Evolutionary conservation across 2,888 invertebrate species (phyloP).

Genomic region (Heliconius charithonia): DNA sequence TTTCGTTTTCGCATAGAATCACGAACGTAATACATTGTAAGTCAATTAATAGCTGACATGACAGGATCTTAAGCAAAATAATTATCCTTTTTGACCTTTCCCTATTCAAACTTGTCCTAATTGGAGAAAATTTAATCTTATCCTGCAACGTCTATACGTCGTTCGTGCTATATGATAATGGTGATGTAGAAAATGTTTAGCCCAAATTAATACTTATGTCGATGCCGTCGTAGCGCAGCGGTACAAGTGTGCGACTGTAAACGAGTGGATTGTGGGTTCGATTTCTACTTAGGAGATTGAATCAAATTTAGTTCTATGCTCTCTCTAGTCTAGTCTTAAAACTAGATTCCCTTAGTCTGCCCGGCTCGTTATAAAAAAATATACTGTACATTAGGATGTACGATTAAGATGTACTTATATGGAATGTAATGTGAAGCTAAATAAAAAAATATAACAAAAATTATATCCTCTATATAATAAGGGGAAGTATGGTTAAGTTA

Average conservation of each 20-base stretch:
- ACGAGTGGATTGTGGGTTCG: not conserved
- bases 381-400: too few relatives aligned
- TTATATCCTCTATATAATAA: too few relatives aligned
- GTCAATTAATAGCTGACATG: slow-evolving; percentile 35
- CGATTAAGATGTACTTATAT: too few relatives aligned
- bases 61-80: slow-evolving; percentile 34
- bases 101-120: slow-evolving; percentile 25
- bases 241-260: not conserved
- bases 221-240: too few relatives aligned
- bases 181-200: too few relatives aligned
- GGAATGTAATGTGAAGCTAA: too few relatives aligned
- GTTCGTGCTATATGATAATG: not conserved
- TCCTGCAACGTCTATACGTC: not conserved
- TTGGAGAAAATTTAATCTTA: slow-evolving; percentile 30
- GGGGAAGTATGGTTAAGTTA: too few relatives aligned
- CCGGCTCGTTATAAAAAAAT: too few relatives aligned
- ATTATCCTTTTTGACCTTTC: slow-evolving; percentile 34
- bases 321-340: too few relatives aligned
- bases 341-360: too few relatives aligned
- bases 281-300: not conserved
- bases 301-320: not conserved
- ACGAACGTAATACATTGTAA: slow-evolving; percentile 16
- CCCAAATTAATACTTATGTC: too few relatives aligned
- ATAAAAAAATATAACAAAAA: not conserved
- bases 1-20: not conserved